These are phyloP conservation scores for Pyrrhosoma nymphula DNA, from an alignment of 2,888 invertebrate genomes.

Conservation along the genomic window DNA sequence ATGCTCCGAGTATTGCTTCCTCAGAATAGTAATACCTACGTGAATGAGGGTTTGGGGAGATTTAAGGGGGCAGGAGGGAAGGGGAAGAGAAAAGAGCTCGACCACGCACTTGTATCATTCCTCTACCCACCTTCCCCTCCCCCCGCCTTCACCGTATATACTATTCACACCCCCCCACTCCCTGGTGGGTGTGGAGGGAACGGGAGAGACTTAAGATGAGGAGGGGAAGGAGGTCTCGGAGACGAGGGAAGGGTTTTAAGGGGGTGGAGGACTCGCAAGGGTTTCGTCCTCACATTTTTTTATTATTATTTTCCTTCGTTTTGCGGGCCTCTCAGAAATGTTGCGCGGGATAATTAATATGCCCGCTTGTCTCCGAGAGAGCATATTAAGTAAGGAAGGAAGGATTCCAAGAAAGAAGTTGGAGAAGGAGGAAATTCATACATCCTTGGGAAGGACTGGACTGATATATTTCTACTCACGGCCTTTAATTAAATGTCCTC, in stretches of 20 bases:
- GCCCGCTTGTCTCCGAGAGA: conserved; percentile 46
- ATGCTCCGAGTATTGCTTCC: not conserved
- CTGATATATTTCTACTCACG: not conserved
- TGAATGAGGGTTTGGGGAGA: not conserved
- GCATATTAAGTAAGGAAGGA: conserved; percentile 16
- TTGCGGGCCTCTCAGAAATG: conserved; percentile 53
- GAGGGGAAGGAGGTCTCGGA: not conserved
- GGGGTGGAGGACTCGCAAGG: not conserved
- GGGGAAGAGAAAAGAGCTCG: not conserved
- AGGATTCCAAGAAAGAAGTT: not conserved
- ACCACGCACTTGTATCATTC: not conserved
- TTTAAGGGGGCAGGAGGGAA: no score
- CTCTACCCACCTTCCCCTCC: not conserved
- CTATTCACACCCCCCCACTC: not conserved
- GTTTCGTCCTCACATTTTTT: conserved; percentile 39
- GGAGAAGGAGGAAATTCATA: not conserved
- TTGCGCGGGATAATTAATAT: conserved; percentile 56
- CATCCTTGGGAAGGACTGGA: not conserved
- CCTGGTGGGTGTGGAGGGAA: not conserved
- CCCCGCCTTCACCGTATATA: not conserved
- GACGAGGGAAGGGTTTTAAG: not conserved
- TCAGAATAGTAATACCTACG: not conserved
- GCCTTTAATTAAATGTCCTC: not conserved
- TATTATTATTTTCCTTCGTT: conserved; percentile 42
- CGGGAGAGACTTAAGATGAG: not conserved